Evolutionary conservation across 2,888 invertebrate species (phyloP), one percentile per base, ranked within the genome.

Genomic region (Chrysolina haemoptera): DNA sequence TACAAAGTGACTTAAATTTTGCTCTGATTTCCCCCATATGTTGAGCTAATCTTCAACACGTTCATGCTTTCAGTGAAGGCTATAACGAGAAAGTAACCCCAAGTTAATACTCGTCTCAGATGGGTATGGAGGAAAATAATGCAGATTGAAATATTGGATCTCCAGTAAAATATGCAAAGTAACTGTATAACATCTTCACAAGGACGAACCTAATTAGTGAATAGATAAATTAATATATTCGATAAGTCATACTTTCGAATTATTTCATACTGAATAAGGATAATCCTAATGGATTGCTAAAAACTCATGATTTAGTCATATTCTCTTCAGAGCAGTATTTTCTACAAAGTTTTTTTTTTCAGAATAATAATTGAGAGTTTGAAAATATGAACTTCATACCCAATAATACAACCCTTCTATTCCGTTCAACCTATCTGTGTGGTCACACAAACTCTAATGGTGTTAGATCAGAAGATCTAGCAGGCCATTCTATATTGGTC

Each of bases 131-230:
- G 53, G 53, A 53, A 53, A 53, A 20, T 53, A 18, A 53, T 53
- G 53, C 53, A 53, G 53, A 53, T 53, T 20, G 18, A 53, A 20
- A 18, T 53, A 53, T 53, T 16, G 53, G 18, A 53, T 53, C 53
- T 53, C 53, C 18, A 53, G 20, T 53, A 20, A 53, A 53, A 53
- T 53, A 53, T 53, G 53, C 53, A 18, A 53, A 53, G 53, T 53
- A 20, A 53, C 20, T 53, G 53, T 53, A 53, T 20, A 12, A 11
- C 18, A 53, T 53, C 20, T 20, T 20, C 53, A 53, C 53, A 53
- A 53, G 53, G 53, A 18, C 53, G 53, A 18, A 9, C 16, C 14
- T 10, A 53, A 22, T 53, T 53, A 53, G 18, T 20, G 20, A 20
- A 53, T 53, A 20, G 20, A 20, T 20, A 53, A 12, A 10, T 18